Conservation (phyloP, 30 jellyfish, hydroid and myxozoan species). For the Hydra vulgaris region DNA sequence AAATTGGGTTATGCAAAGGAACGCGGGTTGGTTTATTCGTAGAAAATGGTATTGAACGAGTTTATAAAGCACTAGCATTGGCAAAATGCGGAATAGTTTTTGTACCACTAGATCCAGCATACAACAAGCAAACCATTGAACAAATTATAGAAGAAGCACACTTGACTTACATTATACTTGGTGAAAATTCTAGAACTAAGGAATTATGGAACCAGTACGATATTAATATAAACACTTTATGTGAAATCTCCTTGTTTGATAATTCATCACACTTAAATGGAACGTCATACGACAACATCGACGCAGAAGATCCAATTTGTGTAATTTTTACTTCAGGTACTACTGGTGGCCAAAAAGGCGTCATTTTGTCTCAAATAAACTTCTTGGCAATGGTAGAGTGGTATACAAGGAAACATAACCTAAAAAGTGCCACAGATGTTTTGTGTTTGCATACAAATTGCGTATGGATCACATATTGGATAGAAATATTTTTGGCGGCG, state of each 20-base stretch:
- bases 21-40: neutral
- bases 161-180: neutral
- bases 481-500: neutral
- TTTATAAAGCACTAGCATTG: neutral
- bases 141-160: neutral
- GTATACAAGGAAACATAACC: neutral
- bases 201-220: neutral
- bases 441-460: slow-evolving; percentile 3
- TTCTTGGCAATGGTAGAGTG: neutral
- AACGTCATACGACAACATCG: neutral
- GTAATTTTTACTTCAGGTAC: neutral
- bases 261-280: neutral
- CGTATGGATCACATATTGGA: neutral
- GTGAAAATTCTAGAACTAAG: neutral
- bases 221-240: neutral
- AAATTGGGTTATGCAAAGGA: neutral
- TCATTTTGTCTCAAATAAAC: neutral
- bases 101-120: neutral
- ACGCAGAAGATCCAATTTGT: neutral
- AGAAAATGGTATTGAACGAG: neutral
- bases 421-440: neutral
- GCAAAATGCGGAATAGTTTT: neutral
- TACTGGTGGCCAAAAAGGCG: slow-evolving; percentile 1
- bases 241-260: neutral
- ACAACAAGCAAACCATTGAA: neutral